These are phyloP conservation scores for Drosophila punjabiensis DNA, from an alignment of 1,140 invertebrate genomes.

Conservation along the genomic window DNA sequence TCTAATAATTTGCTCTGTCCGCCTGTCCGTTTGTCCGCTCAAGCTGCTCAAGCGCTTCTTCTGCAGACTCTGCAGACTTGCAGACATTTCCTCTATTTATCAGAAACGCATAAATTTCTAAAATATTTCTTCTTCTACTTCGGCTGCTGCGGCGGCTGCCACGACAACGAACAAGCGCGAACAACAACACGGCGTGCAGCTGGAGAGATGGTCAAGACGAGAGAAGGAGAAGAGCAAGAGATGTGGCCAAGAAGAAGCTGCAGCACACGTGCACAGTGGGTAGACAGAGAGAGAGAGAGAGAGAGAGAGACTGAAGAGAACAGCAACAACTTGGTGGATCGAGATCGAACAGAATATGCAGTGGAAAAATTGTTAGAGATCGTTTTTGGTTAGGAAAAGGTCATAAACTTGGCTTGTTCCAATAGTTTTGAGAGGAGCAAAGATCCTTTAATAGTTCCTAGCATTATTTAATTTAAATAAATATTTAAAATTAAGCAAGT, in stretches of 20 bases:
- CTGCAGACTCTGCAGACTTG: slow-evolving; percentile 17
- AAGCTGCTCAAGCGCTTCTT: slow-evolving; percentile 14
- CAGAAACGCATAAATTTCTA: slow-evolving; percentile 83
- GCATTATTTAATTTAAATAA: too few species aligned
- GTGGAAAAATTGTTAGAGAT: slow-evolving; percentile 8
- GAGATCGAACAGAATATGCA: slow-evolving; percentile 27
- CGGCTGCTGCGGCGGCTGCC: slow-evolving; percentile 28
- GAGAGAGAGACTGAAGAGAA: slow-evolving; percentile 4
- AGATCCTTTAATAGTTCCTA: too few species aligned
- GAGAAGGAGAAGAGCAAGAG: slow-evolving; percentile 17
- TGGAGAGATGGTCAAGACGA: slow-evolving; percentile 28
- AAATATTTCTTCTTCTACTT: slow-evolving; percentile 68
- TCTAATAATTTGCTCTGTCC: slow-evolving; percentile 75
- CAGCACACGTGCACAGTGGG: slow-evolving; percentile 54
- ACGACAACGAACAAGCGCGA: slow-evolving; percentile 49
- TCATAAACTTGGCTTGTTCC: background rate
- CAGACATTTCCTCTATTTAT: slow-evolving; percentile 82
- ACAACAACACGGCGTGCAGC: slow-evolving; percentile 43
- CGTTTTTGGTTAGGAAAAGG: background rate
- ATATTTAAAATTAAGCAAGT: background rate
- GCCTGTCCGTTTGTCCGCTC: slow-evolving; percentile 14
- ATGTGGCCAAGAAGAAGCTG: slow-evolving; percentile 25
- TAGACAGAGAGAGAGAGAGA: slow-evolving; percentile 4
- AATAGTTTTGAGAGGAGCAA: background rate
- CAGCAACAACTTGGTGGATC: slow-evolving; percentile 23